Evolutionary conservation across 2,113 vertebrate species (phyloP).

Genomic region (Sterrhoptilus dennistouni): DNA sequence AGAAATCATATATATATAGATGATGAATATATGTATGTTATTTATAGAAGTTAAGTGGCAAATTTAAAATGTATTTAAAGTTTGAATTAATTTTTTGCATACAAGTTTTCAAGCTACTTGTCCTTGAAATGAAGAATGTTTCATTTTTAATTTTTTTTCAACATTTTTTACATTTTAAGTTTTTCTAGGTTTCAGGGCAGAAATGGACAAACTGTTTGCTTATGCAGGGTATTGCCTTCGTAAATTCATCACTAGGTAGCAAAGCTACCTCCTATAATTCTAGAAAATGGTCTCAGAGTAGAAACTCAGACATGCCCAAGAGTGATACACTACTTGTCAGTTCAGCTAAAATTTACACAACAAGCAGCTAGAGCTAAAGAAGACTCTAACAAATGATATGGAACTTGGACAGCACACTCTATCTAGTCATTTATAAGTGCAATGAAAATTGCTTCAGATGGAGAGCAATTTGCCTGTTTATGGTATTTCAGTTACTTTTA

Average conservation of each 20-base stretch:
- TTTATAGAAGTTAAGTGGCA: background rate
- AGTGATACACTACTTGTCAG: background rate
- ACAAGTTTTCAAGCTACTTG: background rate
- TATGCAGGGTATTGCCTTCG: background rate
- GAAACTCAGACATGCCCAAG: background rate
- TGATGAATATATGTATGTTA: background rate
- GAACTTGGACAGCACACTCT: background rate
- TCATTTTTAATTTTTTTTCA: rapidly evolving
- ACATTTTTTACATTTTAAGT: background rate
- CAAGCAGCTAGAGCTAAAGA: background rate
- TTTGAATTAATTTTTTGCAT: background rate
- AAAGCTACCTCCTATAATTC: background rate
- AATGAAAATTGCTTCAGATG: background rate
- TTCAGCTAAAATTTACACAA: background rate
- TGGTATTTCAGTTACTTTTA: background rate
- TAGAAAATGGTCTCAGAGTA: background rate
- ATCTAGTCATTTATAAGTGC: background rate
- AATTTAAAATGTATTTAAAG: background rate
- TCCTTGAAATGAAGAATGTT: background rate
- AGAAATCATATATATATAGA: background rate
- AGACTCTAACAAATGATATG: background rate
- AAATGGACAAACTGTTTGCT: background rate
- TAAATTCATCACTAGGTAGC: background rate
- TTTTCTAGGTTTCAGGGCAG: background rate
- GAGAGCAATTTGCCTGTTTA: background rate